Percentiles rank a stretch among this genome's conserved stretches.
Conservation (phyloP, 2,113 vertebrate species). For the Aptenodytes patagonicus region DNA sequence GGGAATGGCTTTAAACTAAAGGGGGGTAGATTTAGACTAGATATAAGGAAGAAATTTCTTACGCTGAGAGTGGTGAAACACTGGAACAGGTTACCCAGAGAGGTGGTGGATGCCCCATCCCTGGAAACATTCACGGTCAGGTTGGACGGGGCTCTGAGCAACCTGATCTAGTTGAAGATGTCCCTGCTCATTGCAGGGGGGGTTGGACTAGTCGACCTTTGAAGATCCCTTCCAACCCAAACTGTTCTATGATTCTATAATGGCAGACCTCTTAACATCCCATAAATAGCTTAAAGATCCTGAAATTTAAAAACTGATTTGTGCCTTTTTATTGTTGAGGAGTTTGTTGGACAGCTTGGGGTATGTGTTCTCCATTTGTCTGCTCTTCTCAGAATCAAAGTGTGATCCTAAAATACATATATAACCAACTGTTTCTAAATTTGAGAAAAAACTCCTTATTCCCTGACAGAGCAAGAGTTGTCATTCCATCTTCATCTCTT, state of each 20-base stretch:
- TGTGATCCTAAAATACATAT: background rate
- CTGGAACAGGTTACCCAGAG: background rate
- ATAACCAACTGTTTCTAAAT: background rate
- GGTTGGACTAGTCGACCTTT: background rate
- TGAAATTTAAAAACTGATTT: background rate
- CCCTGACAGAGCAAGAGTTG: background rate
- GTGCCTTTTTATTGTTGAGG: background rate
- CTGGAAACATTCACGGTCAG: background rate
- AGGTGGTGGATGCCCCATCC: background rate
- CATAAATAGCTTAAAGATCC: background rate
- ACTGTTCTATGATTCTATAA: background rate
- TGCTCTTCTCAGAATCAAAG: background rate
- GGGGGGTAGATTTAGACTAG: background rate
- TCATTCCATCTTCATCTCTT: background rate
- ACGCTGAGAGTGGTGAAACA: fast-evolving
- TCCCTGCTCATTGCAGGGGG: background rate
- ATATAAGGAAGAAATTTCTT: background rate
- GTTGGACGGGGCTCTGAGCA: background rate
- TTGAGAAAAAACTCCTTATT: background rate
- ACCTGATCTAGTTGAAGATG: background rate
- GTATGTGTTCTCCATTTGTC: background rate
- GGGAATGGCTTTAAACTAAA: background rate
- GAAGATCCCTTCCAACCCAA: background rate
- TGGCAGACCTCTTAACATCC: background rate
- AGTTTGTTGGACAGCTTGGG: background rate